Percentiles rank a stretch among this genome's conserved stretches.
Evolutionary conservation across 2,797 vertebrate genomes (phyloP).

Genomic region (Streptopelia turtur): DNA sequence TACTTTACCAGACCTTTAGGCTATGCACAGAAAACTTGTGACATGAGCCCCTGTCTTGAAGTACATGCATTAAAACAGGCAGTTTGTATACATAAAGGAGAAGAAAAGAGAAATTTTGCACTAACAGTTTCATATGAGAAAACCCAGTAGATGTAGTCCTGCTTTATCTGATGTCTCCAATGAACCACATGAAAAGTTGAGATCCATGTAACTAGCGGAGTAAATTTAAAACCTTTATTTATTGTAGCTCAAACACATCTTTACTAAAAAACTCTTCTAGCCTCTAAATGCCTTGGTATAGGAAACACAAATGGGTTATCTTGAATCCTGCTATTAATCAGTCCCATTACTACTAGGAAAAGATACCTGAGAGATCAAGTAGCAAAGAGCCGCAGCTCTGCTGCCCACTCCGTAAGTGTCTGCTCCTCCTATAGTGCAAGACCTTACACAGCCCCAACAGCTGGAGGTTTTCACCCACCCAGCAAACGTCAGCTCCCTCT

Average conservation of each 20-base stretch:
- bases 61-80: neutral
- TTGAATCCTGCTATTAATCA: neutral
- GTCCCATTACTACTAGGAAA: neutral
- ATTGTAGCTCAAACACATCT: neutral
- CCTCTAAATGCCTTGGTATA: neutral
- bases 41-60: neutral
- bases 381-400: neutral
- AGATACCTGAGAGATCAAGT: neutral
- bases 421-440: too few species aligned
- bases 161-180: neutral
- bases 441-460: neutral
- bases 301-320: neutral
- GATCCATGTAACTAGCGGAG: neutral
- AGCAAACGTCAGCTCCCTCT: neutral
- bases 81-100: neutral
- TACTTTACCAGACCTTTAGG: neutral
- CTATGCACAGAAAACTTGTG: neutral
- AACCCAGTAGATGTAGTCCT: neutral
- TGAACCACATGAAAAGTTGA: neutral
- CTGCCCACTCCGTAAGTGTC: too few species aligned
- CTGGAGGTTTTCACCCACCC: neutral
- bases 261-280: neutral
- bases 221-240: neutral
- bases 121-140: neutral
- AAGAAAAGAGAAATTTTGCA: neutral